Base-by-base conservation (phyloP, 2,113 vertebrate species). In the Lanius ludovicianus region DNA sequence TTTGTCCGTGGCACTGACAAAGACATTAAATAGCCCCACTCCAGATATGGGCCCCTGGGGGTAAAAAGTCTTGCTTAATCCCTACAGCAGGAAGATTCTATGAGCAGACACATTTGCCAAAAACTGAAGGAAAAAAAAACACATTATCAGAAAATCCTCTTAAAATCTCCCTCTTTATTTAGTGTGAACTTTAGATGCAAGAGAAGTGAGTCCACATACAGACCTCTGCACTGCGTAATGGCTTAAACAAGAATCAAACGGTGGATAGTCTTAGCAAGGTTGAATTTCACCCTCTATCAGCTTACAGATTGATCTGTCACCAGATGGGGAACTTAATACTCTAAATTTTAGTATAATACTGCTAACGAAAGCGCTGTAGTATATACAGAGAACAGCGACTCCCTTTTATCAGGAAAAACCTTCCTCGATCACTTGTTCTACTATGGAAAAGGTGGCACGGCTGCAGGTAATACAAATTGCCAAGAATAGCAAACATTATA, bases 401-500 rank as follows among this genome's bases (percentile, higher is more conserved):
- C 55, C 23, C 25, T 94, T 73, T 75, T 52, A 92, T 41, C 70
- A 56, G 30, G 64, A 90, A 96, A 73, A 95, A 8, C 80, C 53
- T 84, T 89, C 74, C 62, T 87, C 2, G 0, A 74, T 85, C 86
- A 50, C 35, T 60, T 62, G 68, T 64, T 87, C 94, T 55, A 78
- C 49, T 47, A 64, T 10, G 33, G 95, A 97, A 93, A 94, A 82
- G 71, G 89, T 84, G 80, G 79, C 77, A 95, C 0, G 25, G 73
- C 49, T 89, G 35, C 39, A 96, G 79, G 93, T 87, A 96, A 95
- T 84, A 94, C 50, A 93, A 96, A 96, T 89, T 92, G 81, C 85
- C 83, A 95, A 92, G 91, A 78, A 78, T 74, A 92, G 80, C 44
- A 97, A 97, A 97, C 65, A 95, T 87, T 92, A 95, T 83, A 97